Evolutionary conservation across 2,888 invertebrate species (phyloP).

Genomic region (Agrochola macilenta): DNA sequence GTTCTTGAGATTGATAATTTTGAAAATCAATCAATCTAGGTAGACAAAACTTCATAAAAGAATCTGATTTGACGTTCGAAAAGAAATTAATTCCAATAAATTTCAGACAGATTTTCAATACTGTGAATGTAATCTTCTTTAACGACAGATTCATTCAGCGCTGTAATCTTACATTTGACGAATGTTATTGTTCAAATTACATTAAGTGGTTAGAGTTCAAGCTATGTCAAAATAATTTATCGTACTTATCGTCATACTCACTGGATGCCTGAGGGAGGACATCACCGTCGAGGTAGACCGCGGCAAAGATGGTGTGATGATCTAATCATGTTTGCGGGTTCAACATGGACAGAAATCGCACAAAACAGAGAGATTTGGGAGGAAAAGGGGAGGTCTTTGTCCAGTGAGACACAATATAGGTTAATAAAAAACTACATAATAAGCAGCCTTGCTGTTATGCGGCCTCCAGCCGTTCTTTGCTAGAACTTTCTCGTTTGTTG

Average conservation of each 20-base stretch:
- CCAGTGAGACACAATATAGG: too few species aligned
- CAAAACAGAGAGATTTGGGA: too few species aligned
- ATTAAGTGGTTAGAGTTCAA: neutral
- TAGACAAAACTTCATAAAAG: neutral
- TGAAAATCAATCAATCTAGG: conserved; percentile 22
- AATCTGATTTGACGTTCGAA: conserved; percentile 1
- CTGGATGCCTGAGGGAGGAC: too few species aligned
- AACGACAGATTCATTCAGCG: conserved; percentile 18
- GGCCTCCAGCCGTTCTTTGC: neutral
- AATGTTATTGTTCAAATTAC: neutral
- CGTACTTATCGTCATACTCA: neutral
- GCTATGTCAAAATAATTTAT: too few species aligned
- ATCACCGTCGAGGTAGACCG: too few species aligned
- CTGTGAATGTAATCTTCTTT: conserved; percentile 22
- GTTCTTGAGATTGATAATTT: conserved; percentile 5
- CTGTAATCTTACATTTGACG: neutral
- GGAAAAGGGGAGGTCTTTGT: too few species aligned
- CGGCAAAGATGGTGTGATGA: neutral
- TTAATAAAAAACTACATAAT: too few species aligned
- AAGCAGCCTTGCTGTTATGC: neutral
- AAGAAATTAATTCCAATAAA: conserved; percentile 18
- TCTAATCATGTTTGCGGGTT: too few species aligned
- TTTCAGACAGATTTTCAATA: conserved; percentile 1
- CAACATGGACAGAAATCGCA: too few species aligned
- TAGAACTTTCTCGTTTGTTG: neutral